These are phyloP conservation scores for Borostomias antarcticus DNA, from an alignment of 2,797 vertebrate species.

Conservation along the genomic window DNA sequence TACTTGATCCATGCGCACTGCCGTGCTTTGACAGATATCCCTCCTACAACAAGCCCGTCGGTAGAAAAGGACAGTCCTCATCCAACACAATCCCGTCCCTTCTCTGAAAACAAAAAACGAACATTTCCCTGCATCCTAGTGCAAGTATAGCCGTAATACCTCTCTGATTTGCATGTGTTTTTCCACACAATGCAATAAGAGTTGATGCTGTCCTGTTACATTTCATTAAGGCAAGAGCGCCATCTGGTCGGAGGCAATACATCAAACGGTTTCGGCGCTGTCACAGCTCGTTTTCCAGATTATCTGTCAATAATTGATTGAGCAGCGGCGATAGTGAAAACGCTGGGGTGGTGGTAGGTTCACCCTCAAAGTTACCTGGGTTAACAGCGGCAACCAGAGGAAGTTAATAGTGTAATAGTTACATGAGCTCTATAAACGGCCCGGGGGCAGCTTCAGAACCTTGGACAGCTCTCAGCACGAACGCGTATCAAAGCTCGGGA, in stretches of 20 bases:
- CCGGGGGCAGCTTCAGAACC: constrained; percentile 39
- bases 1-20: constrained; percentile 52
- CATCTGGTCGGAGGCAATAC: not conserved
- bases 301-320: constrained; percentile 4
- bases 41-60: constrained; percentile 34
- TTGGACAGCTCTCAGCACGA: constrained; percentile 21
- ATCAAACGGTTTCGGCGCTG: constrained; percentile 8
- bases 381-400: not conserved
- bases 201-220: not conserved
- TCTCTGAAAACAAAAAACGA: too few species aligned
- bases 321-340: not conserved
- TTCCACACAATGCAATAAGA: not conserved
- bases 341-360: not conserved
- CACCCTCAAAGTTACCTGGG: not conserved
- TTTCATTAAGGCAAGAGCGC: not conserved
- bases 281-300: not conserved
- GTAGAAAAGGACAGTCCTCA: not conserved
- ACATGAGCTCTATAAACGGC: too few species aligned
- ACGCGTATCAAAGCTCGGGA: not conserved
- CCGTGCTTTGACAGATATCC: constrained; percentile 56
- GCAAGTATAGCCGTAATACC: not conserved
- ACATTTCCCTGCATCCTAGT: not conserved
- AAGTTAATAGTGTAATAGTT: too few species aligned
- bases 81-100: too few species aligned
- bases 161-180: not conserved